Conservation (phyloP, 2,797 vertebrate genomes). For the Hyperoplus lanceolatus region DNA sequence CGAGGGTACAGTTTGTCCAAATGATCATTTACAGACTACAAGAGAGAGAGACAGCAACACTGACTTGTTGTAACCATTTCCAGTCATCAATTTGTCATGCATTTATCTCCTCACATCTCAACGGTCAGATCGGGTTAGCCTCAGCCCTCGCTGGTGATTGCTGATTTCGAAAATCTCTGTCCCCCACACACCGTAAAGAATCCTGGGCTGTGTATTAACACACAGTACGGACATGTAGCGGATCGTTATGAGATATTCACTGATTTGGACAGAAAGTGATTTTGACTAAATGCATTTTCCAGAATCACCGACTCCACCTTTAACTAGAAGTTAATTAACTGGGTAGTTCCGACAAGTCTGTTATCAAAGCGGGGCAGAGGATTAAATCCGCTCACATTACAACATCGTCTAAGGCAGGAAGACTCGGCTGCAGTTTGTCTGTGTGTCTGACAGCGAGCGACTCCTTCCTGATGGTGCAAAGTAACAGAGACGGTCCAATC, state of each 20-base stretch:
- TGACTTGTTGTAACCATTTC: background rate
- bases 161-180: constrained; percentile 39
- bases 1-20: no score
- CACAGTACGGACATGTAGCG: no score
- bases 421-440: constrained; percentile 71
- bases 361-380: constrained; percentile 65
- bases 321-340: constrained; percentile 42
- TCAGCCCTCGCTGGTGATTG: constrained; percentile 20
- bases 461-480: constrained; percentile 79
- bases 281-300: no score
- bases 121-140: constrained; percentile 18
- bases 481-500: constrained; percentile 48
- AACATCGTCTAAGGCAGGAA: constrained; percentile 71
- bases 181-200: constrained; percentile 10
- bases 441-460: constrained; percentile 67
- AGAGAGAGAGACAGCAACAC: background rate
- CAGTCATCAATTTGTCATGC: constrained; percentile 24
- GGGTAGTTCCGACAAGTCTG: constrained; percentile 56
- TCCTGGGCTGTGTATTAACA: constrained; percentile 37
- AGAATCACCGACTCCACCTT: no score
- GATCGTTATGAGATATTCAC: no score
- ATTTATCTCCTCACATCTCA: constrained; percentile 20
- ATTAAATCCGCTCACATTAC: constrained; percentile 72
- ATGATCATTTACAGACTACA: background rate
- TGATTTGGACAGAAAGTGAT: no score